Evolutionary conservation across 2,888 invertebrate species (phyloP), one percentile per base, ranked within the genome.

Genomic region (Clostera curtula): DNA sequence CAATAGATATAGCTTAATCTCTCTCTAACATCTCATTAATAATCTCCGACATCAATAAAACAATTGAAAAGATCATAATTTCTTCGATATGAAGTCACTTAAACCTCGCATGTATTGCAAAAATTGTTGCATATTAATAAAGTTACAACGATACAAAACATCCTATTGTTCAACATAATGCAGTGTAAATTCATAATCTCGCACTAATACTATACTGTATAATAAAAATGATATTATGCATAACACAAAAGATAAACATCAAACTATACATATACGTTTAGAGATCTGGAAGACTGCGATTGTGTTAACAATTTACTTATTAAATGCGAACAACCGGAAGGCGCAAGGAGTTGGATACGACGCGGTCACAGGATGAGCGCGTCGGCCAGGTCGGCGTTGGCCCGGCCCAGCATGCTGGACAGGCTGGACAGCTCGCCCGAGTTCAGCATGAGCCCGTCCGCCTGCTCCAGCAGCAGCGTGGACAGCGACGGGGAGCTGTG

Each of bases 361-460:
- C 24, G 24, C 25, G 14, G 29, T 22, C 10, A 23, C n/a, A 23
- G 6, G 14, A 23, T 56, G 43, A 71, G 62, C 30, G 62, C 61
- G 48, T 70, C 68, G 40, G 52, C 58, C 34, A 70, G 60, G 3
- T 36, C 45, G 9, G 52, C 39, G 34, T 40, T 48, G 26, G 24
- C 24, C 2, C 20, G 12, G 34, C 28, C 32, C 16, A 69, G 49
- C 32, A 68, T 41, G 2, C 51, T 48, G 24, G 61, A 53, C 14
- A 85, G 61, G 19, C 76, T 80, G 26, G 85, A 80, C 31, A 87
- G 73, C 38, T 87, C 87, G 31, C 74, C 72, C 1, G 86, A 86
- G 49, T 76, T 79, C 18, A 86, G 68, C 33, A 67, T 70, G 27
- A 74, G 65, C 5, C 44, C 33, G 1, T 48, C 57, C 4, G 46